Percentiles rank a stretch among this genome's conserved stretches.
Conservation (phyloP, 2,888 invertebrate species). For the Hypolimnas misippus region DNA sequence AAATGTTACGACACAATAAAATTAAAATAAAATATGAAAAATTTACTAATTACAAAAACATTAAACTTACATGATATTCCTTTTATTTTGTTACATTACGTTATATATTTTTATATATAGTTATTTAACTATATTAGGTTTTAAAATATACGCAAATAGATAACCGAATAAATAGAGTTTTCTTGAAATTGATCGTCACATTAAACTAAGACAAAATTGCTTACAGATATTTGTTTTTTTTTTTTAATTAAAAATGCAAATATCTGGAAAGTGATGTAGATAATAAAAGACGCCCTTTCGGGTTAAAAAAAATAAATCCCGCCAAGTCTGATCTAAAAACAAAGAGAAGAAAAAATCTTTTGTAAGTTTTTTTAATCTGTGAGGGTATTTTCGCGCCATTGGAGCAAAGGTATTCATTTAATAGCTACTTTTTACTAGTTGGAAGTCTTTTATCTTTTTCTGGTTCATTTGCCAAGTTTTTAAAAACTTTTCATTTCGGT, state of each 20-base stretch:
- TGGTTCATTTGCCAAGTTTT: constrained; percentile 5
- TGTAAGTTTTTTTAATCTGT: constrained; percentile 25
- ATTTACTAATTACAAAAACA: no score
- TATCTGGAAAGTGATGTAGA: neutral
- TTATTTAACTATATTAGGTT: neutral
- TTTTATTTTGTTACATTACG: no score
- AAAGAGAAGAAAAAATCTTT: constrained; percentile 16
- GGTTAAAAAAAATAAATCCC: neutral
- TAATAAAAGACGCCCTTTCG: neutral
- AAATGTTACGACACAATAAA: no score
- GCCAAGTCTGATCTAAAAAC: neutral
- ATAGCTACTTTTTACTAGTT: constrained; percentile 2
- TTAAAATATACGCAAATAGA: no score
- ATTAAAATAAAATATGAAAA: no score
- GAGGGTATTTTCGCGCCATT: constrained; percentile 14
- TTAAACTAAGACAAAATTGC: neutral
- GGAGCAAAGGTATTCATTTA: constrained; percentile 22
- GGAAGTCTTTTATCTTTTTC: neutral
- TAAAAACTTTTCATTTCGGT: neutral
- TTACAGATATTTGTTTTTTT: neutral
- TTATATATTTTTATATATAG: no score
- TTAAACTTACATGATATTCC: no score
- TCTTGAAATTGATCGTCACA: no score
- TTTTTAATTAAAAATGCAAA: neutral
- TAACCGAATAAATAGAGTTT: neutral